Evolutionary conservation across 2,888 invertebrate species (phyloP), one percentile per base, ranked within the genome.

Genomic region (Sabellastarte sp.): DNA sequence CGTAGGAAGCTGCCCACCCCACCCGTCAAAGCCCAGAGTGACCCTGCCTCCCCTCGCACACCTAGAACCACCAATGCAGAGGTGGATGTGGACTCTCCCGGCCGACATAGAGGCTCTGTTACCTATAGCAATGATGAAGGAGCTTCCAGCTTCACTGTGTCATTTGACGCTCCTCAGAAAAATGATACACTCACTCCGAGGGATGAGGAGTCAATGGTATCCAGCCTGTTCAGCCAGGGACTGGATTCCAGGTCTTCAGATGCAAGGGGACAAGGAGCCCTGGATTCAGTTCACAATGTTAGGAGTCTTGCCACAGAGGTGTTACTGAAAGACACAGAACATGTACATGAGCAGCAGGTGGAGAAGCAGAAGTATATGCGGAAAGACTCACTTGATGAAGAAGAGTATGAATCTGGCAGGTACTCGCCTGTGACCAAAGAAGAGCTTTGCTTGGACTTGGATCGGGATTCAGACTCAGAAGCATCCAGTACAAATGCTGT

Each of bases 1-100:
- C 78, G 80, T 3, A 70, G 80, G 26, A 74, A 74, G 62, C 72
- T 81, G 57, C 80, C 80, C 32, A 73, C 76, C 26, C 74, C 79
- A 50, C 31, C 64, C 28, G 59, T 57, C 20, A 70, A 71, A 59
- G 53, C 63, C 15, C 20, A 56, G 10, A 24, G 53, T 24, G 53
- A 5, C 53, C 10, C 15, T 5, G 20, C 20, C 53, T 15, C 20
- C 5, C 15, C 53, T 5, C 20, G 29, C n/a, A 60, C 52, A 3
- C 29, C 10, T 3, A 4, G 3, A 4, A 24, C 3, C 10, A 52
- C 4, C 28, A 33, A 3, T 52, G 52, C 29, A 15, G 60, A 41
- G 20, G 20, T 41, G 20, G 41, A 41, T 41, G 10, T 20, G 20
- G 41, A 41, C 20, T 41, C 41, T 15, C 41, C 41, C 10, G 41